Base-by-base conservation (phyloP, 2,113 vertebrate genomes). In the Atherinomorus stipes region DNA sequence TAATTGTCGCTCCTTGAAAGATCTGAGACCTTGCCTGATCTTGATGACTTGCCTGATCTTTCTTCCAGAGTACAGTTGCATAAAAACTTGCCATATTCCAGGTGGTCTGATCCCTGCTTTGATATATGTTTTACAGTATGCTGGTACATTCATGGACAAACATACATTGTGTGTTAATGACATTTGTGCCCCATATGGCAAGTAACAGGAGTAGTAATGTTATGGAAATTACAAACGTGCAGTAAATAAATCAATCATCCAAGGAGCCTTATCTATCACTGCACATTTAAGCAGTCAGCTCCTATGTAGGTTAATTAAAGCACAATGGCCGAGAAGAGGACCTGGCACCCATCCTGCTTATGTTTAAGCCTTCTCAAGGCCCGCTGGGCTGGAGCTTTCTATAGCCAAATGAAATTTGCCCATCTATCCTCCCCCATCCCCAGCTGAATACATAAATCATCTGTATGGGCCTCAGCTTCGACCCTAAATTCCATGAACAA, bases 261-360 rank as follows among this genome's bases (percentile, higher is more conserved):
- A 85, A 85, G 86, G 84, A 89, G 89, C 82, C 93, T 94, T 94
- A 94, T 94, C 93, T 94, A 91, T 87, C 90, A 80, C 84, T 78
- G 89, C 93, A 94, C 93, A 94, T 93, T 94, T 92, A 86, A 84
- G 72, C 89, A 81, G 88, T 93, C 91, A 89, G 85, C 89, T 88
- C 87, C 88, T 84, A 90, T 90, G 86, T 91, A 93, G 93, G 93
- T 94, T 94, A 94, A 94, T 93, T 93, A 94, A 93, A 93, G 92
- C 89, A 93, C 91, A 92, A 94, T 91, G 89, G 92, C 89, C 87
- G 85, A 83, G 83, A 66, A 89, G 88, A 86, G 84, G 88, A 89
- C 81, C 92, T 94, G 94, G 93, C 93, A 94, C 64, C 88, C 70
- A 57, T 93, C 90, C 90, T 92, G 90, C 89, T 86, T 84, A 80